Conservation (phyloP, 2,797 vertebrate species). For the Hemitrygon akajei region DNA sequence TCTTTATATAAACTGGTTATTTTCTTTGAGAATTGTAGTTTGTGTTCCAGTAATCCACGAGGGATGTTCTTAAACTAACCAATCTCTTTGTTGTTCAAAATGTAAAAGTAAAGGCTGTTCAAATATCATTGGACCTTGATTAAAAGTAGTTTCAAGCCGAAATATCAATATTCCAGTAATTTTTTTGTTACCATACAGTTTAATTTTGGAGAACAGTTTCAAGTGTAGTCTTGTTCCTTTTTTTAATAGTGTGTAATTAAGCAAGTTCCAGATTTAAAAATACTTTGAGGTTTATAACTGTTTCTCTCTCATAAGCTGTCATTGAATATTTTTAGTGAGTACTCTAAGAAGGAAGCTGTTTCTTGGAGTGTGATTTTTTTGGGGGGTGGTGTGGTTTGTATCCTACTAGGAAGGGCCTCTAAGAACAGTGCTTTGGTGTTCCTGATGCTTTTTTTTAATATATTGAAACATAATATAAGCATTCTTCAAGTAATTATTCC, state of each 20-base stretch:
- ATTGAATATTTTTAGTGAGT: background rate
- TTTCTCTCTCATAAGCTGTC: background rate
- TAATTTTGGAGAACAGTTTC: background rate
- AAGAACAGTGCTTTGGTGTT: too few species aligned
- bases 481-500: background rate
- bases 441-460: too few species aligned
- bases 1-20: background rate
- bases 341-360: background rate
- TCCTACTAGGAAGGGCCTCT: background rate
- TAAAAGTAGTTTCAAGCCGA: background rate
- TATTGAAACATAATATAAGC: background rate
- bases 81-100: background rate
- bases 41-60: background rate
- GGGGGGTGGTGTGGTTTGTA: too few species aligned
- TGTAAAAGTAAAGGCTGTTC: background rate
- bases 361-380: background rate
- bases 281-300: background rate
- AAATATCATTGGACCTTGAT: too few species aligned
- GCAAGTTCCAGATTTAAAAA: background rate
- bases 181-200: background rate
- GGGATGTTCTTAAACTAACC: background rate
- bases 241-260: background rate
- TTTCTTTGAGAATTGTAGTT: background rate
- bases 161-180: background rate
- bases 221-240: background rate